Conservation (phyloP, 2,888 invertebrate species). For the Bombyx huttoni region DNA sequence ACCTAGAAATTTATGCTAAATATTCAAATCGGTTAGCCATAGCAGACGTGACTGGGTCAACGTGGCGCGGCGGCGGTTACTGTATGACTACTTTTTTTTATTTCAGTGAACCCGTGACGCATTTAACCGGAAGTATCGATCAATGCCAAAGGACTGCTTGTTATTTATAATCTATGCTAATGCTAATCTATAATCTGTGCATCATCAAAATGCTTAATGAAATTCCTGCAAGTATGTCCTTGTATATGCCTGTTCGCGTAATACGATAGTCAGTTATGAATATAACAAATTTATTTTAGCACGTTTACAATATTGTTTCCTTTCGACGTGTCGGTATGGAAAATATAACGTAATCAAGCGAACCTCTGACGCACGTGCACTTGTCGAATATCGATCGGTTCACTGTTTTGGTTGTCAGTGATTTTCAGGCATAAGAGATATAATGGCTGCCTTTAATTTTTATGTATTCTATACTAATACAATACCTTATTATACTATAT, state of each 20-base stretch:
- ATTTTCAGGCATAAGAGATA: not conserved
- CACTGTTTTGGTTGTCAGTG: not conserved
- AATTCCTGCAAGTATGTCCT: not conserved
- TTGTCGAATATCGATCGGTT: slow-evolving; percentile 25
- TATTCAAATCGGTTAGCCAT: too few relatives aligned
- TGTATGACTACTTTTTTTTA: too few relatives aligned
- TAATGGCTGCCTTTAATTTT: too few relatives aligned
- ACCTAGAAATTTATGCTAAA: not conserved
- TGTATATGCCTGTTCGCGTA: not conserved
- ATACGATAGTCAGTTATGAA: slow-evolving; percentile 23
- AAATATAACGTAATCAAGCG: slow-evolving; percentile 30
- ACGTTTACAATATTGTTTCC: slow-evolving; percentile 28
- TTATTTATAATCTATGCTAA: too few relatives aligned
- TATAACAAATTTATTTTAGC: slow-evolving; percentile 29
- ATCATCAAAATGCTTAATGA: not conserved
- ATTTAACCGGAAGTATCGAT: too few relatives aligned
- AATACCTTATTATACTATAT: too few relatives aligned
- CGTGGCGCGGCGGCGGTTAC: too few relatives aligned
- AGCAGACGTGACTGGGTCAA: too few relatives aligned
- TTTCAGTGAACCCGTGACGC: too few relatives aligned
- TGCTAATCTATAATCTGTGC: not conserved
- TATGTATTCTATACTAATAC: too few relatives aligned
- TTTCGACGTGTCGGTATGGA: slow-evolving; percentile 36
- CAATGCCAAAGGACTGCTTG: too few relatives aligned
- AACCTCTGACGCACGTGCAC: slow-evolving; percentile 39